Evolutionary conservation across 1,140 invertebrate genomes (phyloP), one percentile per base, ranked within the genome.

Genomic region (Eupeodes corollae): DNA sequence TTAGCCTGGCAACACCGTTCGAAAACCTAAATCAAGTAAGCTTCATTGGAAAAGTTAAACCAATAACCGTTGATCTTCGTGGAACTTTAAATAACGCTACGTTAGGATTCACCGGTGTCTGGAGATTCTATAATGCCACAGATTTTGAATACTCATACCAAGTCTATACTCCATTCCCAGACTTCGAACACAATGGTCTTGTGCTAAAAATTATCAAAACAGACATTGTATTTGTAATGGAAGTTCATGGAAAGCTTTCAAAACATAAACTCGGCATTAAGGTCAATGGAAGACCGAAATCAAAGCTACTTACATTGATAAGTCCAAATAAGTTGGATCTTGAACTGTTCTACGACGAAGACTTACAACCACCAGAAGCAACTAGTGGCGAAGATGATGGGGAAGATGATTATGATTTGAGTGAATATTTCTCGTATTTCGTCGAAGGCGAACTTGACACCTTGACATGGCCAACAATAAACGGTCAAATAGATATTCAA

Each of bases 71-170:
- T 8, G 83, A 88, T 56, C 80, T 86, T 56, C 70, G 84, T 34
- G 65, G 82, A 3, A 78, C 78, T 14, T 88, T 82, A 74, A 86
- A 85, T 44, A 76, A 76, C n/a, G 72, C 84, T 52, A 75, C 79
- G 2, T 70, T 80, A 31, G 86, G 86, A 21, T 85, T 88, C 52
- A 77, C 79, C 3, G 84, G 83, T 31, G 76, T 83, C 34, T 86
- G 82, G 83, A 78, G 79, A 47, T 85, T 78, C 59, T 67, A 72
- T n/a, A 79, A 77, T 34, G 53, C 78, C 0, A 75, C 75, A 5
- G 76, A 88, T 63, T 84, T 88, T 42, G 79, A 87, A 50, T 86
- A 88, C 56, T 76, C 79, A 13, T 86, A 85, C 56, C 77, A 82
- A 51, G 65, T 88, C 11, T 86, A 79, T 55, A 86, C 84, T 1